Percentiles rank a stretch among this genome's conserved stretches.
Evolutionary conservation across 2,113 vertebrate species (phyloP).

Genomic region (Daubentonia madagascariensis): DNA sequence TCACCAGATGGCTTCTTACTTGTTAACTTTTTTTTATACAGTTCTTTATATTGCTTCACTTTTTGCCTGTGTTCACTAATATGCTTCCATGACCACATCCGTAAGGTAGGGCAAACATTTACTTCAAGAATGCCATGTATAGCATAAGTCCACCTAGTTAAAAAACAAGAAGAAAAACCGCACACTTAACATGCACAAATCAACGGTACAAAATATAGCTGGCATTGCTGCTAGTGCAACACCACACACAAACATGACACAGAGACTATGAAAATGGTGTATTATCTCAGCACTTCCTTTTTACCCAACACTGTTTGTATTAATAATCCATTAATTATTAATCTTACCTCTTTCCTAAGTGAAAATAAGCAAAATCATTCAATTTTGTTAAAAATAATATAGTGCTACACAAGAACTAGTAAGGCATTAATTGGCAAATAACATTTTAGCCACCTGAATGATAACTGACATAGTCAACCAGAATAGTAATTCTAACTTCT

Average conservation of each 20-base stretch:
- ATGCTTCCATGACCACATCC: conserved; percentile 96
- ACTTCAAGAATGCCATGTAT: conserved; percentile 92
- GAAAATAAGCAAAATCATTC: conserved; percentile 28
- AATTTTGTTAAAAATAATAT: conserved; percentile 3
- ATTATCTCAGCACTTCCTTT: not conserved
- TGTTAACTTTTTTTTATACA: conserved; percentile 95
- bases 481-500: not conserved
- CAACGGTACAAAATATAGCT: not conserved
- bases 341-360: not conserved
- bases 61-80: conserved; percentile 88
- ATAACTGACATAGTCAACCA: not conserved
- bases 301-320: not conserved
- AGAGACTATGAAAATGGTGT: conserved; percentile 8
- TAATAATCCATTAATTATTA: not conserved
- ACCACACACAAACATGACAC: not conserved
- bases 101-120: conserved; percentile 90
- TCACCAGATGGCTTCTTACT: conserved; percentile 90
- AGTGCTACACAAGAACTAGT: not conserved
- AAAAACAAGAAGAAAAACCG: conserved; percentile 33
- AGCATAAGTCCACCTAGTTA: conserved; percentile 93
- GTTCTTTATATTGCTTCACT: conserved; percentile 90
- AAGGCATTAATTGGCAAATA: not conserved
- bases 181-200: not conserved
- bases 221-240: not conserved
- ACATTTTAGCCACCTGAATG: not conserved